A percentile compares a stretch with the other conserved stretches of the same genome.
Evolutionary conservation across 2,888 invertebrate genomes (phyloP).

Genomic region (Micoletzkya japonica): DNA sequence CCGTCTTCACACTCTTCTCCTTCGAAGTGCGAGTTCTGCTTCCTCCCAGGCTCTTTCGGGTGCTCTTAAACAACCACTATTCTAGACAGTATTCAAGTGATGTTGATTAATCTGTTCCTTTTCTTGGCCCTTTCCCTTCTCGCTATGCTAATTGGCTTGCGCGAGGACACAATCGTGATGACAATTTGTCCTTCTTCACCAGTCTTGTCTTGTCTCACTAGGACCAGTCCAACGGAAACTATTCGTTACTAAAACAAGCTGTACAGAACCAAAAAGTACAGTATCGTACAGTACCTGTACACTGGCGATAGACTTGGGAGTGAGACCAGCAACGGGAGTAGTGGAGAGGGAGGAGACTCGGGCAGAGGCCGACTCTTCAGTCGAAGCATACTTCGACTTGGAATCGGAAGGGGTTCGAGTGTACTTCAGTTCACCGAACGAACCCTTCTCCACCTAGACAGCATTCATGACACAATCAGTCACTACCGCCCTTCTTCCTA

Average conservation of each 20-base stretch:
- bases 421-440: slow-evolving; percentile 51
- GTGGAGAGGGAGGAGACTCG: slow-evolving; percentile 10
- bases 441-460: slow-evolving; percentile 47
- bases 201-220: too few relatives aligned
- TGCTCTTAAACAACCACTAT: slow-evolving; percentile 3
- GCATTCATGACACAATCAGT: background rate
- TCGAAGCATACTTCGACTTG: slow-evolving; percentile 41
- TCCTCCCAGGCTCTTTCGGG: slow-evolving; percentile 16
- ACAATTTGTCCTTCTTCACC: background rate
- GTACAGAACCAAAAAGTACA: background rate
- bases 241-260: background rate
- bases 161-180: too few relatives aligned
- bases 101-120: background rate
- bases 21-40: background rate
- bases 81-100: too few relatives aligned
- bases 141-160: background rate
- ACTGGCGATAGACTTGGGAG: slow-evolving; percentile 24
- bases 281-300: slow-evolving; percentile 7
- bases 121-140: slow-evolving; percentile 2
- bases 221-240: too few relatives aligned
- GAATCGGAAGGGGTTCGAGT: slow-evolving; percentile 20
- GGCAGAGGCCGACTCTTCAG: slow-evolving; percentile 47
- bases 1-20: slow-evolving; percentile 9
- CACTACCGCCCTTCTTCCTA: slow-evolving; percentile 23
- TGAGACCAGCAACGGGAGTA: slow-evolving; percentile 14